A percentile compares a stretch with the other conserved stretches of the same genome.
Conservation (phyloP, 2,113 vertebrate species). For the Pogona vitticeps region DNA sequence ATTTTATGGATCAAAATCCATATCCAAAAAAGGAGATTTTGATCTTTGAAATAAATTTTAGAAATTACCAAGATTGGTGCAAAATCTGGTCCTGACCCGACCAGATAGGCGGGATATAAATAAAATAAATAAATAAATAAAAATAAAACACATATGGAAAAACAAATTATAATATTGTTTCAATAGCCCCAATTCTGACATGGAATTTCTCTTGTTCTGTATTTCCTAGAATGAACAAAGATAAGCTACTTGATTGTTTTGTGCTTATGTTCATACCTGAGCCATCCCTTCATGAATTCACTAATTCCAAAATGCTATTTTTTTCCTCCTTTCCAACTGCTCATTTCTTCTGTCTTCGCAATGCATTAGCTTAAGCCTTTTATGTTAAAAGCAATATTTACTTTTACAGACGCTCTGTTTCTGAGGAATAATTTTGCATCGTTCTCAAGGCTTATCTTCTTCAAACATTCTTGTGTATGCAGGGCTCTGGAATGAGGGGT, state of each 20-base stretch:
- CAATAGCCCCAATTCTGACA: background rate
- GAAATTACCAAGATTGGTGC: too few species aligned
- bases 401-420: background rate
- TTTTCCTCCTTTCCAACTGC: background rate
- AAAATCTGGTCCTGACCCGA: too few species aligned
- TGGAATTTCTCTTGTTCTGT: background rate
- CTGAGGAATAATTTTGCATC: background rate
- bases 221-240: background rate
- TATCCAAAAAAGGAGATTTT: too few species aligned
- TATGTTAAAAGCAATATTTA: background rate
- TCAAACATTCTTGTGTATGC: background rate
- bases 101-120: too few species aligned
- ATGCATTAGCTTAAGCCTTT: background rate
- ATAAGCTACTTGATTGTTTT: background rate
- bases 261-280: background rate
- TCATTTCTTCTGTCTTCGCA: background rate
- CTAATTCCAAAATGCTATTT: background rate
- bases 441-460: slow-evolving; percentile 7
- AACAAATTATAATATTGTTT: background rate
- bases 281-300: background rate
- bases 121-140: too few species aligned
- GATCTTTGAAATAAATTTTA: too few species aligned
- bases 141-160: background rate
- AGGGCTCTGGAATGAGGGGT: background rate
- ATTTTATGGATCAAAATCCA: too few species aligned